Evolutionary conservation across 2,113 vertebrate genomes (phyloP).

Genomic region (Ramphastos sulfuratus): DNA sequence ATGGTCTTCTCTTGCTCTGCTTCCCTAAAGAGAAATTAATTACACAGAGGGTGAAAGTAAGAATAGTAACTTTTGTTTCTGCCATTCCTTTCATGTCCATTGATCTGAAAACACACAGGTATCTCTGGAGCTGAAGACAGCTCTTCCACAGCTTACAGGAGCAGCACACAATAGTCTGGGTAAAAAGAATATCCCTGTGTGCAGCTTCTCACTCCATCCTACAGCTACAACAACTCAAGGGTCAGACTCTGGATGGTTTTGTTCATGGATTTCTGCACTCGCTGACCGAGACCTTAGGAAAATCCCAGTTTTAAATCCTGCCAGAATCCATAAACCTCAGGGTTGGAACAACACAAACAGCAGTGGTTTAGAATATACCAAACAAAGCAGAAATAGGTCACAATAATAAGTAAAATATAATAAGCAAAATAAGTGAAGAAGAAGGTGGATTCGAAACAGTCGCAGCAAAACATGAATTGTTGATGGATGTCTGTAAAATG

Average conservation of each 20-base stretch:
- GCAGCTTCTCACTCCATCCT: background rate
- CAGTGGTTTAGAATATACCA: background rate
- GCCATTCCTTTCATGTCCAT: background rate
- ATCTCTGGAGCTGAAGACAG: background rate
- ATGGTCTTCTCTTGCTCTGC: background rate
- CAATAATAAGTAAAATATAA: background rate
- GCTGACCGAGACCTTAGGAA: background rate
- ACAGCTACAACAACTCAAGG: background rate
- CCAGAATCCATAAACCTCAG: background rate
- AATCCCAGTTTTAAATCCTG: slow-evolving; percentile 4
- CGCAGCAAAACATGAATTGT: background rate
- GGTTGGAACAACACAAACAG: background rate
- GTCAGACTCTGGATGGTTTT: background rate
- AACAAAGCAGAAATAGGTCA: background rate
- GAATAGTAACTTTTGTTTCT: slow-evolving; percentile 7
- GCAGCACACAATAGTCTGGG: background rate
- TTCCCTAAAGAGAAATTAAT: slow-evolving; percentile 52
- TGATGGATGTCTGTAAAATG: background rate
- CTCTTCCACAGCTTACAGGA: background rate
- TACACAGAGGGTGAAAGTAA: background rate
- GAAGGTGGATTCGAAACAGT: background rate
- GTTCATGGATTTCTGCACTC: background rate
- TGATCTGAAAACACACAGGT: background rate
- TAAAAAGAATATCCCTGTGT: background rate
- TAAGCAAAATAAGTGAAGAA: background rate